Base-by-base conservation (phyloP, 2,888 invertebrate species). In the Hirtodrosophila alboralis region DNA sequence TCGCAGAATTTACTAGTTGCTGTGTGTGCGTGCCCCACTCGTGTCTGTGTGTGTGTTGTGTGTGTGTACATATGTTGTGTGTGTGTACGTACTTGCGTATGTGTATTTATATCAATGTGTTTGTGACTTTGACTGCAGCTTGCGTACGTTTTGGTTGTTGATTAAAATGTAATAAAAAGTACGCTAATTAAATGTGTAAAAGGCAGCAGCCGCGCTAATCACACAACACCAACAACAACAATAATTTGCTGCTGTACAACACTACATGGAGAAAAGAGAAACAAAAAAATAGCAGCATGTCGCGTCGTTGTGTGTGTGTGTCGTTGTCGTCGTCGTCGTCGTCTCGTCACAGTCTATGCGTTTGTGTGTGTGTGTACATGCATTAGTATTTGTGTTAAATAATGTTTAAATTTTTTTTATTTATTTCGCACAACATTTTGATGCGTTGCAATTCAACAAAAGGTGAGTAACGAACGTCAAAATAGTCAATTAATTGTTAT, bases 1-100 rank as follows among this genome's bases (percentile, higher is more conserved):
- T 75, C 74, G 84, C 84, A 77, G 84, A 85, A 85, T 72, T 83
- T 80, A 80, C 80, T 83, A 80, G 80, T 80, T 85, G 80, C 80
- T 80, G 80, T 85, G 75, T 79, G 75, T 75, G 84, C 64, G 76
- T 66, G 76, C 72, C 58, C 58, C 68, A 67, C 56, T 61, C 68
- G 61, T 67, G 36, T 59, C 40, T 67, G 54, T 51, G 47, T 71
- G 38, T 41, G 27, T 51, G 23, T 30, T 51, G 23, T 30, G 10
- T 34, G 38, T 30, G 52, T 43, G n/a, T 6, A 23, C 34, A 7
- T 10, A 13, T 48, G 13, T 18, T 37, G 12, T 51, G 12, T 27
- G 31, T 34, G n/a, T 18, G 13, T 40, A 10, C 43, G 37, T 41
- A 7, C 26, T n/a, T 40, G n/a, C 12, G 21, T 49, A 13, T 31